Evolutionary conservation across 2,797 vertebrate species (phyloP).

Genomic region (Selene dorsalis): DNA sequence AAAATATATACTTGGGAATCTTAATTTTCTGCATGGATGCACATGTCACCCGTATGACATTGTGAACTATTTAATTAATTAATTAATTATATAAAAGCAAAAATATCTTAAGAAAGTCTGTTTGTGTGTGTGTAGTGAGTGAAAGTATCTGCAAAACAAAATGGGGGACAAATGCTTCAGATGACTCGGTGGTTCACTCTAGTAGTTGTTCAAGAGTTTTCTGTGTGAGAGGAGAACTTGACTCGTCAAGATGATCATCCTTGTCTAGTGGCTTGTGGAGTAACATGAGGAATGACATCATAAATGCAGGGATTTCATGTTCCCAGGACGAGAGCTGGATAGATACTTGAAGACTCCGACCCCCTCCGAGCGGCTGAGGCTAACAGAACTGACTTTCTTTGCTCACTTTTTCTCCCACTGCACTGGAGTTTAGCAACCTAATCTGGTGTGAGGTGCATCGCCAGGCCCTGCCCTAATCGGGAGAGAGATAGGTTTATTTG

Average conservation of each 20-base stretch:
- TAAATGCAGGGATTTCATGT: constrained; percentile 56
- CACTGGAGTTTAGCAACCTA: constrained; percentile 61
- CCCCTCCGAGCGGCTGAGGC: constrained; percentile 8
- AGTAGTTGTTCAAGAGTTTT: constrained; percentile 58
- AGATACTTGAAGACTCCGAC: constrained; percentile 24
- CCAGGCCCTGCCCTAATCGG: constrained; percentile 63
- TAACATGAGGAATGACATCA: constrained; percentile 44
- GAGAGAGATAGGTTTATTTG: constrained; percentile 72
- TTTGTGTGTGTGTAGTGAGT: neutral
- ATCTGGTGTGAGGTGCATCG: constrained; percentile 63
- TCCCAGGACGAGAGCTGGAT: constrained; percentile 36
- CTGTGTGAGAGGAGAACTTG: constrained; percentile 46
- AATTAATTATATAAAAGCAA: neutral
- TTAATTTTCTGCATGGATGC: neutral
- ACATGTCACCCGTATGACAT: neutral
- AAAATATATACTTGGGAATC: neutral
- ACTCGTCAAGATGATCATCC: constrained; percentile 54
- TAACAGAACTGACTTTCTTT: constrained; percentile 1
- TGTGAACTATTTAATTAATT: neutral
- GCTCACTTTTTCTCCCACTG: constrained; percentile 25
- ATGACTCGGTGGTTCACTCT: constrained; percentile 39
- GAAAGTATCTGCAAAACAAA: constrained; percentile 30
- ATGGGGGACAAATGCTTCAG: constrained; percentile 34
- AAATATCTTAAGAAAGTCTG: neutral
- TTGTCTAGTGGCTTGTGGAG: constrained; percentile 27